These are phyloP conservation scores for Sylvicapra grimmia DNA, from an alignment of 2,113 vertebrate species.

Conservation along the genomic window DNA sequence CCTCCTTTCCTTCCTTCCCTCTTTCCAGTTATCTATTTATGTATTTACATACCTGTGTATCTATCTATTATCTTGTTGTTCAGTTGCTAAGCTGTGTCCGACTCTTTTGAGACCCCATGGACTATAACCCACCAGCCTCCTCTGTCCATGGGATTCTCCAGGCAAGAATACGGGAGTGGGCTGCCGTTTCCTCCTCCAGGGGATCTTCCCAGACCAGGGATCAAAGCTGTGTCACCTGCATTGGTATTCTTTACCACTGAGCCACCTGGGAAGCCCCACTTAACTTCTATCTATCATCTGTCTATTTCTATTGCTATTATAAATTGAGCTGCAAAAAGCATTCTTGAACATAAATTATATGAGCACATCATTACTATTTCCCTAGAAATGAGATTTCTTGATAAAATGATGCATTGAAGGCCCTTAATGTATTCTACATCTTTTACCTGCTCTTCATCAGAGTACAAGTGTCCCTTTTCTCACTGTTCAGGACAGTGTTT, in stretches of 20 bases:
- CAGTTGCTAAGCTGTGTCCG: background rate
- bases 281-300: background rate
- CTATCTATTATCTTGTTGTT: background rate
- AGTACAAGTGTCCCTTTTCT: background rate
- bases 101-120: background rate
- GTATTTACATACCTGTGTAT: background rate
- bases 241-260: background rate
- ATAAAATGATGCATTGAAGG: background rate
- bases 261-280: background rate
- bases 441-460: background rate
- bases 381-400: background rate
- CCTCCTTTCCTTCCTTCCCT: background rate
- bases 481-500: background rate
- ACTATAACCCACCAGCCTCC: background rate
- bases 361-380: background rate
- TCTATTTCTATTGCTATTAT: background rate
- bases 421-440: background rate
- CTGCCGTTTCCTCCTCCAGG: background rate
- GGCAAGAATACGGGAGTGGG: background rate
- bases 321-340: background rate
- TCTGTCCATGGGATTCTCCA: background rate
- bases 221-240: background rate
- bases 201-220: background rate
- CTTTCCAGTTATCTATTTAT: background rate
- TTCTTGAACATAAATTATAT: background rate